phyloP scores from a whole-genome alignment of 1,140 invertebrate species.

The Pomphorhynchus laevis region DNA sequence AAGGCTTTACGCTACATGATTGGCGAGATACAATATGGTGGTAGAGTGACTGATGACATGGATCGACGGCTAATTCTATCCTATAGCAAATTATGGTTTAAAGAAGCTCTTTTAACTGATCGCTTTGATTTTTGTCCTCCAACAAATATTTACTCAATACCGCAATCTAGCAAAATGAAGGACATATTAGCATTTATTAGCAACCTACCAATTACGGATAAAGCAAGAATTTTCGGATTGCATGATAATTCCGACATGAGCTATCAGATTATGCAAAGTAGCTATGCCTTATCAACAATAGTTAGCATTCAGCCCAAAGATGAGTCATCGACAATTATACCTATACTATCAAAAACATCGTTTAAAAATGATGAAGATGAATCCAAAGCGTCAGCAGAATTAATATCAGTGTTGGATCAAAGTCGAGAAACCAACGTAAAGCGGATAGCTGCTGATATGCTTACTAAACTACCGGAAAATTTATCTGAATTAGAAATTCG shows the following conservation, averaged over 20 bases:
- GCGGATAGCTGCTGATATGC: conserved; percentile 59
- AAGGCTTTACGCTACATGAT: conserved; percentile 85
- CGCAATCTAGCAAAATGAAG: no score
- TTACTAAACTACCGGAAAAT: conserved; percentile 49
- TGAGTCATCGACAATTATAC: no score
- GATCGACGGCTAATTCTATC: conserved; percentile 33
- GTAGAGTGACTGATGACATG: conserved; percentile 8
- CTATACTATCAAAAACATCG: no score
- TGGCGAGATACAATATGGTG: conserved; percentile 10
- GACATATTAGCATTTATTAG: no score
- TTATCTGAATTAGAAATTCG: conserved; percentile 52
- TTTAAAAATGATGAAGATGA: no score
- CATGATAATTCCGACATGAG: conserved; percentile 62
- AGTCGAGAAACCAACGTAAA: conserved; percentile 56
- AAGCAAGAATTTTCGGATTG: conserved; percentile 72
- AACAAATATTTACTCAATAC: no score
- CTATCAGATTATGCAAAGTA: conserved; percentile 58
- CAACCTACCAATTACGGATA: conserved; percentile 41
- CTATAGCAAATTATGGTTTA: conserved; percentile 26
- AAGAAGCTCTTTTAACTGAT: no score
- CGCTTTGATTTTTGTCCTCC: no score
- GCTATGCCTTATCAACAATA: conserved; percentile 61
- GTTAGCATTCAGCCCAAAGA: conserved; percentile 75
- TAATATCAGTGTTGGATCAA: no score
- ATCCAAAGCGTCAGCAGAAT: background rate